Percentiles rank a stretch among this genome's conserved stretches.
phyloP scores from a whole-genome alignment of 2,888 invertebrate species.

The Patella pellucida region DNA sequence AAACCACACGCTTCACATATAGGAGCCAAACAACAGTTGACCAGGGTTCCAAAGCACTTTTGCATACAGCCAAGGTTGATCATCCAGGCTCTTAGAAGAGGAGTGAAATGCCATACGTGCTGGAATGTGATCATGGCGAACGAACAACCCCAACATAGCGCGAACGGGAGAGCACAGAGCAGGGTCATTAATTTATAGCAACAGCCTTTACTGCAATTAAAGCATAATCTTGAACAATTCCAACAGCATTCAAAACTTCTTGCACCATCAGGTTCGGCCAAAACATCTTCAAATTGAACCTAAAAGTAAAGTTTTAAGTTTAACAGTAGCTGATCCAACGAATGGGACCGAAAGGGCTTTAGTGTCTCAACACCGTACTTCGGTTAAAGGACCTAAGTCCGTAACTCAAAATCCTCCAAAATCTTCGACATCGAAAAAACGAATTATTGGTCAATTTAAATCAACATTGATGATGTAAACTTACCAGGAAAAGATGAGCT shows the following conservation, averaged over 20 bases:
- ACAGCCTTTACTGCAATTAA: slow-evolving; percentile 77
- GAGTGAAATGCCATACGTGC: slow-evolving; percentile 82
- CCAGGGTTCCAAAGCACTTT: slow-evolving; percentile 66
- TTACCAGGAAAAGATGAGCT: no score
- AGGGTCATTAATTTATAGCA: slow-evolving; percentile 80
- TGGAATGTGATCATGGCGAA: slow-evolving; percentile 73
- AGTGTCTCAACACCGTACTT: background rate
- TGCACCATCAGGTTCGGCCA: slow-evolving; percentile 20
- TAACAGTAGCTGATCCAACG: background rate
- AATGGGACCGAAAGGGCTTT: background rate
- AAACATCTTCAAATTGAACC: slow-evolving; percentile 71
- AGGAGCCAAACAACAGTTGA: slow-evolving; percentile 76
- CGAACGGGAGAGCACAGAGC: slow-evolving; percentile 78
- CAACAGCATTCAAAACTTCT: slow-evolving; percentile 78
- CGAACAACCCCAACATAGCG: slow-evolving; percentile 73
- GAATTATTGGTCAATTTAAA: no score
- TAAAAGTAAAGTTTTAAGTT: slow-evolving; percentile 54
- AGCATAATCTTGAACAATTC: slow-evolving; percentile 77
- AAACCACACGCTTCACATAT: slow-evolving; percentile 75
- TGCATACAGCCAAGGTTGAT: slow-evolving; percentile 72
- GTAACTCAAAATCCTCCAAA: no score
- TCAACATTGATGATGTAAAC: no score
- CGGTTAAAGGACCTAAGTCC: no score
- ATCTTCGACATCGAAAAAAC: no score
- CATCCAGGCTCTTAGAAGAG: slow-evolving; percentile 78